Evolutionary conservation across 1,140 invertebrate species (phyloP).

Genomic region (Danaus melanippus): DNA sequence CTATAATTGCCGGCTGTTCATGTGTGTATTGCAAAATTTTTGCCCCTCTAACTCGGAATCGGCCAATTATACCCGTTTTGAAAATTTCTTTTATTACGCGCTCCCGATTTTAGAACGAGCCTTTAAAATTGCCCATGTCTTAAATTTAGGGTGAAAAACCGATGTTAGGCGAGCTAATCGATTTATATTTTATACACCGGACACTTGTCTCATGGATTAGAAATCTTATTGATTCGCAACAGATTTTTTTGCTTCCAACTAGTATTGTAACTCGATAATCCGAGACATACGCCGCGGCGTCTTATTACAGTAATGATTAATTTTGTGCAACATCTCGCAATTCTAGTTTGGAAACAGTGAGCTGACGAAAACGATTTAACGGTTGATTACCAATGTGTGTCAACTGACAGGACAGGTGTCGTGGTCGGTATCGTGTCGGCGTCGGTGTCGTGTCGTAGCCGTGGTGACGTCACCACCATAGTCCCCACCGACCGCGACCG

Average conservation of each 20-base stretch:
- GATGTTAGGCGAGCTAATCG: no score
- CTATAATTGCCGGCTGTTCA: slow-evolving; percentile 61
- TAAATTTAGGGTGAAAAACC: no score
- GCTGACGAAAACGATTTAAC: slow-evolving; percentile 51
- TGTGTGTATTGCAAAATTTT: slow-evolving; percentile 47
- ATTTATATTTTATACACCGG: no score
- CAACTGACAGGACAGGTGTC: slow-evolving; percentile 29
- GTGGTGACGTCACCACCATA: slow-evolving; percentile 1
- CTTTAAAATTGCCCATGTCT: no score
- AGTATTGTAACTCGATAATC: slow-evolving; percentile 25
- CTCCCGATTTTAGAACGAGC: background rate
- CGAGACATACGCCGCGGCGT: slow-evolving; percentile 26
- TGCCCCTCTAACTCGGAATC: slow-evolving; percentile 23
- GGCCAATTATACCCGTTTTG: no score
- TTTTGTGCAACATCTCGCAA: slow-evolving; percentile 32
- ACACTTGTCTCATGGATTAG: no score
- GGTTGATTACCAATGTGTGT: slow-evolving; percentile 38
- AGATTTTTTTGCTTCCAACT: slow-evolving; percentile 21
- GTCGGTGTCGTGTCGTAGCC: slow-evolving; percentile 13
- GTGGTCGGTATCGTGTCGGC: slow-evolving; percentile 13
- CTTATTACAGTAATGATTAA: slow-evolving; percentile 25
- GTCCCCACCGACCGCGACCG: slow-evolving; percentile 33
- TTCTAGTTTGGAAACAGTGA: slow-evolving; percentile 37
- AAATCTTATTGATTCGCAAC: no score
- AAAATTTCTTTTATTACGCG: no score